phyloP scores from a whole-genome alignment of 2,888 invertebrate genomes.

The Drosophila kanekoi region DNA sequence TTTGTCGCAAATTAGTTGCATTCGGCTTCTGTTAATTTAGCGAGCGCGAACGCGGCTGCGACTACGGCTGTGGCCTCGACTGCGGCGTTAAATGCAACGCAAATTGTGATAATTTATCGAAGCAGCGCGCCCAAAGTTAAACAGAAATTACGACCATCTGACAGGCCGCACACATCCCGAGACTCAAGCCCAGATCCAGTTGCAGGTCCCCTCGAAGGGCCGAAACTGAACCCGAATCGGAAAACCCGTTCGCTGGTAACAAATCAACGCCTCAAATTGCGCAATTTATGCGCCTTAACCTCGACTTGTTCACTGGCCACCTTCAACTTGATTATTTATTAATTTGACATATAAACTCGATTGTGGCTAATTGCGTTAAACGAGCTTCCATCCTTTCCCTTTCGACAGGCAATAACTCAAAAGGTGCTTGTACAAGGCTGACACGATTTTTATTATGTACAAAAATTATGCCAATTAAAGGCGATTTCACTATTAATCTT shows the following conservation, averaged over 20 bases:
- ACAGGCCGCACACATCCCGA: conserved; percentile 52
- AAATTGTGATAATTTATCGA: conserved; percentile 81
- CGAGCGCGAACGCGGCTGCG: conserved; percentile 40
- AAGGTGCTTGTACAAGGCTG: conserved; percentile 54
- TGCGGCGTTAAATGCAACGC: conserved; percentile 77
- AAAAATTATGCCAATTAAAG: conserved; percentile 61
- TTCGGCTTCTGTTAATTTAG: conserved; percentile 81
- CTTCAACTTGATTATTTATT: conserved; percentile 80
- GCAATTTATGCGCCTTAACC: conserved; percentile 73
- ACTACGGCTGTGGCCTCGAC: conserved; percentile 31
- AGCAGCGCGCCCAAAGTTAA: conserved; percentile 70
- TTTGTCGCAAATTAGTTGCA: conserved; percentile 82
- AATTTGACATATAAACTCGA: conserved; percentile 84
- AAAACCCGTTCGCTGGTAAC: conserved; percentile 62
- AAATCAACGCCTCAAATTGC: conserved; percentile 79
- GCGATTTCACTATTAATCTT: conserved; percentile 24
- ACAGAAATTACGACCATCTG: conserved; percentile 75
- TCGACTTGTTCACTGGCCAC: conserved; percentile 64
- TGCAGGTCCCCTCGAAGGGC: background rate
- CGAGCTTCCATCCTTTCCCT: conserved; percentile 62
- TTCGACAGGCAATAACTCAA: conserved; percentile 51
- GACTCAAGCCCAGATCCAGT: background rate
- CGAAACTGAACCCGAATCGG: conserved; percentile 4
- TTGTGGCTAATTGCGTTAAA: conserved; percentile 85
- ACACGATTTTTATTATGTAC: conserved; percentile 33